Base-by-base conservation (phyloP, 1,140 invertebrate genomes). In the Drosophila gunungcola region DNA sequence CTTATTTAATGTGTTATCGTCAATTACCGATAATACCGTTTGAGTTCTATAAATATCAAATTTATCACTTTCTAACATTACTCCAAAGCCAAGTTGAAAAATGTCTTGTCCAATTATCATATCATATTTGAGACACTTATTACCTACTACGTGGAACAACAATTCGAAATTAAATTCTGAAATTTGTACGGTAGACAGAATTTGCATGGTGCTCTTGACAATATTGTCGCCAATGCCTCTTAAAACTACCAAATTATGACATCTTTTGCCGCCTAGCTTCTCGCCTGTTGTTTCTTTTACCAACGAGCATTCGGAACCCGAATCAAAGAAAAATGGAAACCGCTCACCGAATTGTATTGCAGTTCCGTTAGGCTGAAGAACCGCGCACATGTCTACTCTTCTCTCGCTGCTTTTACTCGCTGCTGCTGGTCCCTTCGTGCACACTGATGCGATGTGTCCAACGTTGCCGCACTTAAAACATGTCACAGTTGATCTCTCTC, bases 121-220 rank as follows among this genome's bases (percentile, higher is more conserved):
- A 29, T 29, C 29, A 12, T 34, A 51, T 34, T 51, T 34, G 10
- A 51, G 48, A n/a, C 27, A 32, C 4, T 34, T 51, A 13, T 34
- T 13, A 32, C 11, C 27, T 13, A 51, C 48, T 32, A 16, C 48
- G n/a, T 34, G 29, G 34, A 51, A 51, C 16, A 21, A 21, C n/a
- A 10, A 29, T 32, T 56, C n/a, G 21, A 56, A 13, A 12, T 41
- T 29, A 43, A 55, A 55, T 13, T 55, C 25, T 16, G 27, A 43
- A 32, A 52, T 52, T 43, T 45, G 27, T 43, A 46, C 10, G 12
- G 27, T 62, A 4, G 38, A 9, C 58, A 52, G 13, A 52, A 62
- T 62, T 52, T 62, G 58, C 13, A 62, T 12, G 10, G 42, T 52
- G 11, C 49, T 43, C 13, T 42, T 45, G 27, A 52, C 60, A 36